These are phyloP conservation scores for Dascillus cervinus DNA, from an alignment of 2,888 invertebrate species.

Conservation along the genomic window DNA sequence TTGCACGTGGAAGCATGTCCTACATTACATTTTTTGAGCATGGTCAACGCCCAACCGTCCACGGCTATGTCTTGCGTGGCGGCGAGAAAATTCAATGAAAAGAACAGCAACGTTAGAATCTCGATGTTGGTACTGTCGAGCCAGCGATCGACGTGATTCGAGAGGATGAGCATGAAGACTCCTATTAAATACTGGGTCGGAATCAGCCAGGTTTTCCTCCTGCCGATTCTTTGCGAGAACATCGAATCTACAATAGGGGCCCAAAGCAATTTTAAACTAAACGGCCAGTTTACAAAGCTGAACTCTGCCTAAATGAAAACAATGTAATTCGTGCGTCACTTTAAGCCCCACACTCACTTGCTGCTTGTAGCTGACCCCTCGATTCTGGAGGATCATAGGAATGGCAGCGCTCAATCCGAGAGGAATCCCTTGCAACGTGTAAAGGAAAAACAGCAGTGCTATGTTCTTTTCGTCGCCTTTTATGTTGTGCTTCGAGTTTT, in stretches of 20 bases:
- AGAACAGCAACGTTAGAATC: constrained; percentile 78
- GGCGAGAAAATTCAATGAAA: constrained; percentile 88
- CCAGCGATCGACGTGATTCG: constrained; percentile 66
- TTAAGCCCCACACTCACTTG: constrained; percentile 52
- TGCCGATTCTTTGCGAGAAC: constrained; percentile 75
- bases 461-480: constrained; percentile 76
- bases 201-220: constrained; percentile 92
- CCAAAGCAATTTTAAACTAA: constrained; percentile 90
- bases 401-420: constrained; percentile 89
- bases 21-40: constrained; percentile 93
- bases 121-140: constrained; percentile 70
- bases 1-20: constrained; percentile 99
- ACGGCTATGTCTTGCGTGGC: constrained; percentile 99
- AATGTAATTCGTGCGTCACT: constrained; percentile 1
- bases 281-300: constrained; percentile 92
- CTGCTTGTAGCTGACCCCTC: constrained; percentile 87
- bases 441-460: constrained; percentile 81
- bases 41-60: constrained; percentile 99
- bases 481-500: constrained; percentile 30
- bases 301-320: constrained; percentile 66
- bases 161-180: constrained; percentile 81
- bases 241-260: constrained; percentile 96
- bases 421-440: constrained; percentile 92
- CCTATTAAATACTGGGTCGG: constrained; percentile 91
- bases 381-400: constrained; percentile 90